Percentiles rank a stretch among this genome's conserved stretches.
These are phyloP conservation scores for Frankliniella intonsa DNA, from an alignment of 2,888 invertebrate genomes.

Conservation along the genomic window DNA sequence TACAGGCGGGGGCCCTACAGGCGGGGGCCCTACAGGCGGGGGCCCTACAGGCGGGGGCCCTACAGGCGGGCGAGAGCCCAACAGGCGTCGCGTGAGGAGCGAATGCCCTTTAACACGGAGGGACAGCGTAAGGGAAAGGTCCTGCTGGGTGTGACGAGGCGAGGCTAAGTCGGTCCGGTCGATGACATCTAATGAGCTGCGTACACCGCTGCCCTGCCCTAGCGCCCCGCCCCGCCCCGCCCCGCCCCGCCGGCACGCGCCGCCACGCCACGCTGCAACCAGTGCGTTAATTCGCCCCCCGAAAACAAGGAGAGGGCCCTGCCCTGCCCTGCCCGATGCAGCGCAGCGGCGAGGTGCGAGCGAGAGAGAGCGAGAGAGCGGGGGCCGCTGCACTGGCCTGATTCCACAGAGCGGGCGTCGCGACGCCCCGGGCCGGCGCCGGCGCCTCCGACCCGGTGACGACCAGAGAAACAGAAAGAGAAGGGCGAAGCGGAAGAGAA, in stretches of 20 bases:
- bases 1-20: background rate
- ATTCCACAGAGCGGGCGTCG: too few species aligned
- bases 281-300: background rate
- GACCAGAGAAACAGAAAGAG: background rate
- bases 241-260: too few species aligned
- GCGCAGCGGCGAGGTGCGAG: background rate
- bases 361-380: background rate
- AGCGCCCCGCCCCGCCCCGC: too few species aligned
- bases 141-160: too few species aligned
- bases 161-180: too few species aligned
- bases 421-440: too few species aligned
- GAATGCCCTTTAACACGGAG: too few species aligned
- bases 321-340: too few species aligned
- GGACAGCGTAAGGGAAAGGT: too few species aligned
- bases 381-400: too few species aligned
- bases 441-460: background rate
- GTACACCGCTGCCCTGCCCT: too few species aligned
- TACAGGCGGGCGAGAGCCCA: background rate
- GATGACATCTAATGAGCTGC: too few species aligned
- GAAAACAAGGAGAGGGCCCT: background rate
- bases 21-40: background rate
- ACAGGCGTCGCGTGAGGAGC: background rate
- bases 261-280: background rate
- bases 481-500: background rate
- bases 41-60: background rate